Evolutionary conservation across 2,797 vertebrate genomes (phyloP), one percentile per base, ranked within the genome.

Genomic region (Glyptemys insculpta): DNA sequence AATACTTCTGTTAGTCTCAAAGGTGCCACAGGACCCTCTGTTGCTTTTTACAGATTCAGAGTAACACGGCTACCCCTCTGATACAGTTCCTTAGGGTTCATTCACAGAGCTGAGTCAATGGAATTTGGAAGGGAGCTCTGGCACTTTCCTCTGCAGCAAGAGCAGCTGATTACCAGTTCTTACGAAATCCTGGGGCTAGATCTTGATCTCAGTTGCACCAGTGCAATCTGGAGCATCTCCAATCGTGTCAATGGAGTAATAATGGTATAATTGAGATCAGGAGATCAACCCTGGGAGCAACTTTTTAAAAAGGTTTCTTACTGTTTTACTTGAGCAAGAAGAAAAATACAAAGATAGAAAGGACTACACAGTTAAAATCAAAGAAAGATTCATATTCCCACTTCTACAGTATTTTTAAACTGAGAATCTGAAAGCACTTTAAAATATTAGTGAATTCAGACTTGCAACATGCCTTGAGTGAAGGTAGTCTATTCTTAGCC

Each of bases 381-480:
- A 47, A 49, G 74, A 31, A 29, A 31, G 14, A 78, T 78, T 47
- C 27, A 5, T 49, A 29, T 49, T 9, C 52, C 79, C 52, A 25
- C 52, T 41, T 37, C 79, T 27, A 5, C 25, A 88, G 21, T 27
- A 3, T 15, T 31, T 62, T 86, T 50, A 72, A 83, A 57, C 79
- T 44, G 34, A 41, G 65, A 93, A 56, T 4, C 4, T n/a, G 44
- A 52, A 79, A 74, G 57, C 21, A 8, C 12, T 3, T 19, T 6
- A 68, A 68, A 68, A 37, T 68, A 3, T 14, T 49, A 0, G 18
- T 5, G 52, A 53, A 25, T 52, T 9, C 2, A 25, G 21, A 29
- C 4, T n/a, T 2, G 4, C 1, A 2, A 2, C 0, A 54, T 2
- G 0, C 2, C 56, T 68, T 34, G 78, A 68, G 27, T 10, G 41